These are phyloP conservation scores for Hippocampus mohnikei DNA, from an alignment of 2,113 vertebrate genomes.

Conservation along the genomic window DNA sequence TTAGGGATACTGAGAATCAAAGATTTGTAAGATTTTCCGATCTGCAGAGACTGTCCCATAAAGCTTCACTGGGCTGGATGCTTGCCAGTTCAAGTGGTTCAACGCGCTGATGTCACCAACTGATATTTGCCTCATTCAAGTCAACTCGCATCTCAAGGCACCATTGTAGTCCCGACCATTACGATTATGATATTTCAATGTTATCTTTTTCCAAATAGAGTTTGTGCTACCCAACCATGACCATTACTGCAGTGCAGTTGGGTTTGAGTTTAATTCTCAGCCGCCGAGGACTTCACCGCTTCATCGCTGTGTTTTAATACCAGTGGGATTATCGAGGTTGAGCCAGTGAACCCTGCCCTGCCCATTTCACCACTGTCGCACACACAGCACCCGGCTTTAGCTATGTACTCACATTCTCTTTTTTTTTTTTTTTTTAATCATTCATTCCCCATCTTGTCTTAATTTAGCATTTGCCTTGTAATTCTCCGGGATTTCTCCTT, in stretches of 20 bases:
- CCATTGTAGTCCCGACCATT: background rate
- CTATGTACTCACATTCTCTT: conserved; percentile 11
- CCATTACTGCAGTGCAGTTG: background rate
- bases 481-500: conserved; percentile 13
- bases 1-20: too few relatives aligned
- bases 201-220: background rate
- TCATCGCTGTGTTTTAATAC: conserved; percentile 52
- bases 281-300: conserved; percentile 39
- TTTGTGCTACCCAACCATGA: background rate
- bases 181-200: background rate
- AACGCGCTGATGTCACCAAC: too few relatives aligned
- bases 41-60: too few relatives aligned
- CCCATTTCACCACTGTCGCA: conserved; percentile 18
- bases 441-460: conserved; percentile 1
- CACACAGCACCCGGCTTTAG: conserved; percentile 23
- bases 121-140: too few relatives aligned
- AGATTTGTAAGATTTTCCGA: too few relatives aligned
- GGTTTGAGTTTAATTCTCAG: conserved; percentile 47
- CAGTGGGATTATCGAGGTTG: conserved; percentile 53
- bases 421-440: background rate
- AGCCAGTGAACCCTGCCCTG: conserved; percentile 28
- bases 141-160: too few relatives aligned
- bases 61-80: too few relatives aligned
- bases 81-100: too few relatives aligned
- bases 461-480: background rate